These are phyloP conservation scores for Casuarius casuarius DNA, from an alignment of 2,113 vertebrate genomes.

Conservation along the genomic window DNA sequence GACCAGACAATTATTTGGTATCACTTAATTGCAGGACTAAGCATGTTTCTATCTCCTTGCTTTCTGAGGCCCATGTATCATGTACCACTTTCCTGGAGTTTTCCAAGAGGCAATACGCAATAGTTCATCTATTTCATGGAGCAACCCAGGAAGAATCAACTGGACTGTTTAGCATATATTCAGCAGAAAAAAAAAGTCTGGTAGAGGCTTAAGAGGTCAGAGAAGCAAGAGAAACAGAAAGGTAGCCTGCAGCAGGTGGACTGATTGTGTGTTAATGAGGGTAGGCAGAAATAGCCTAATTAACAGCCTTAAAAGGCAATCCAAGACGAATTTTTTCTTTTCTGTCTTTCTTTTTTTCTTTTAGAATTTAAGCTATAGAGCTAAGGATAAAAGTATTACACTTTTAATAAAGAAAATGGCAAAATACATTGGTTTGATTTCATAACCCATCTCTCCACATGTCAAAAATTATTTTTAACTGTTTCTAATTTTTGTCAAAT, in stretches of 20 bases:
- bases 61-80: not conserved
- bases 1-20: not conserved
- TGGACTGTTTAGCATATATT: not conserved
- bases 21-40: not conserved
- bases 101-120: not conserved
- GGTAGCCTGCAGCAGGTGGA: not conserved
- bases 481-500: constrained; percentile 52
- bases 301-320: not conserved
- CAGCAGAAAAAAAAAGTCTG: not conserved
- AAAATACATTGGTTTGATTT: not conserved
- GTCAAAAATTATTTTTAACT: constrained; percentile 40
- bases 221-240: not conserved
- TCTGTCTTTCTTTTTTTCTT: not conserved
- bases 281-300: not conserved
- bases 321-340: not conserved
- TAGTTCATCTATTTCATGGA: not conserved
- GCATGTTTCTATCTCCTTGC: not conserved
- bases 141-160: not conserved
- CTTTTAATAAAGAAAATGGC: not conserved
- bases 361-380: not conserved
- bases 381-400: not conserved
- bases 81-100: not conserved
- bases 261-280: not conserved
- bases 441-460: not conserved
- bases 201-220: not conserved